phyloP scores from a whole-genome alignment of 1,140 invertebrate genomes.

The Rhagoletis zephyria region DNA sequence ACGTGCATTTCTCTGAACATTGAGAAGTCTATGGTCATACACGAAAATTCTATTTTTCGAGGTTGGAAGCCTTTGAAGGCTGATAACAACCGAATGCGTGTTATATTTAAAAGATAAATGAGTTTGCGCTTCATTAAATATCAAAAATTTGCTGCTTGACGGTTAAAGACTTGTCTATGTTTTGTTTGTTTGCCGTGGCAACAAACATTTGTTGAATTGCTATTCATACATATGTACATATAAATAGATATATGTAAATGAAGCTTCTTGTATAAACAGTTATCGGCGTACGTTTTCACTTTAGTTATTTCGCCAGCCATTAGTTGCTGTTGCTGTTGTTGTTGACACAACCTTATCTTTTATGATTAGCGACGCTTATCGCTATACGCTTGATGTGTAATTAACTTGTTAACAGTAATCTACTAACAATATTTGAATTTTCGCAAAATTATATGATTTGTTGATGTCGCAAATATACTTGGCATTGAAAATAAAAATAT shows the following conservation, averaged over 20 bases:
- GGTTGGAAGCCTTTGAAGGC: not conserved
- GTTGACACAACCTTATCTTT: not conserved
- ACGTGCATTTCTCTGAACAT: too few species aligned
- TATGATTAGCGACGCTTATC: not conserved
- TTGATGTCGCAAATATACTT: constrained; percentile 36
- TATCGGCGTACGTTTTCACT: too few species aligned
- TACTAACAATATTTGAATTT: not conserved
- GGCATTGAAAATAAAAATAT: constrained; percentile 35
- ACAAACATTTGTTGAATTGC: not conserved
- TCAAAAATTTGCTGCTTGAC: not conserved
- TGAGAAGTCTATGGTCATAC: not conserved
- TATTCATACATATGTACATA: not conserved
- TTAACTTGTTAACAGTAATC: constrained; percentile 19
- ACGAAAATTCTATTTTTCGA: not conserved
- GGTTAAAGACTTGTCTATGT: not conserved
- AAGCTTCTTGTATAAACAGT: not conserved
- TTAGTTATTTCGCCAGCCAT: not conserved
- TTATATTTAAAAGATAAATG: not conserved
- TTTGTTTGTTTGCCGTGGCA: not conserved
- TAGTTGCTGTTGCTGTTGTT: not conserved
- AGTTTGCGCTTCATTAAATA: not conserved
- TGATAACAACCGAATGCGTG: not conserved
- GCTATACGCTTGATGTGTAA: not conserved
- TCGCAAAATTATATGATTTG: constrained; percentile 5
- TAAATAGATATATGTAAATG: not conserved